A percentile compares a stretch with the other conserved stretches of the same genome.
These are phyloP conservation scores for Puntigrus tetrazona DNA, from an alignment of 2,113 vertebrate species.

Conservation along the genomic window DNA sequence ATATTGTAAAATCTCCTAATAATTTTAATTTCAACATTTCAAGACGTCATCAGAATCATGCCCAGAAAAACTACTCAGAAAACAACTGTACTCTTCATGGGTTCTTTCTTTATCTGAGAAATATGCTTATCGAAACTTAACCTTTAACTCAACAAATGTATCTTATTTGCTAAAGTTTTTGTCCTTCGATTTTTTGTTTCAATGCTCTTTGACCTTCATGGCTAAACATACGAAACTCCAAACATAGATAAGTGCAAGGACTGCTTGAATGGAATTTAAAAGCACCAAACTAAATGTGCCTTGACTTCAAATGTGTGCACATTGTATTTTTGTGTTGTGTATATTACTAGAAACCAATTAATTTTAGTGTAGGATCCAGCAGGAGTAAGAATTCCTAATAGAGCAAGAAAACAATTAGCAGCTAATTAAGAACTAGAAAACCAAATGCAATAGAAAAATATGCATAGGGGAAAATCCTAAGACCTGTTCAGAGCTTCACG, in stretches of 20 bases:
- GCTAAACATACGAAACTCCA: neutral
- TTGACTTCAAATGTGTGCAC: neutral
- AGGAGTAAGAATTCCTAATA: constrained; percentile 9
- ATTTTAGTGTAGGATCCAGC: constrained; percentile 10
- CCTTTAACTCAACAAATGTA: neutral
- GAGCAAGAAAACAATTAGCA: constrained; percentile 3
- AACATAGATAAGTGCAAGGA: neutral
- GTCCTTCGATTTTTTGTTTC: neutral
- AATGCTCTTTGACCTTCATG: neutral
- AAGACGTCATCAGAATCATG: no score
- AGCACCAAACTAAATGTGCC: neutral
- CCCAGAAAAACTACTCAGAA: no score
- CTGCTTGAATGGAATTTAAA: neutral
- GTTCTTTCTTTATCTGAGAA: neutral
- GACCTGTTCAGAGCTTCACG: neutral
- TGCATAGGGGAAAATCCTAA: neutral
- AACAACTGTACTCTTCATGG: neutral
- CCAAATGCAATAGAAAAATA: constrained; percentile 19
- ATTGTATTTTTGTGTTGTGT: neutral
- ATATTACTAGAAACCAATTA: constrained; percentile 4
- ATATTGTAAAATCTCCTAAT: no score
- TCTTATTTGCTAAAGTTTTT: neutral
- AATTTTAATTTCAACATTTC: no score
- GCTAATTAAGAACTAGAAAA: constrained; percentile 31
- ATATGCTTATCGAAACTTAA: neutral